These are phyloP conservation scores for Xiphophorus birchmanni DNA, from an alignment of 2,797 vertebrate species.

Conservation along the genomic window DNA sequence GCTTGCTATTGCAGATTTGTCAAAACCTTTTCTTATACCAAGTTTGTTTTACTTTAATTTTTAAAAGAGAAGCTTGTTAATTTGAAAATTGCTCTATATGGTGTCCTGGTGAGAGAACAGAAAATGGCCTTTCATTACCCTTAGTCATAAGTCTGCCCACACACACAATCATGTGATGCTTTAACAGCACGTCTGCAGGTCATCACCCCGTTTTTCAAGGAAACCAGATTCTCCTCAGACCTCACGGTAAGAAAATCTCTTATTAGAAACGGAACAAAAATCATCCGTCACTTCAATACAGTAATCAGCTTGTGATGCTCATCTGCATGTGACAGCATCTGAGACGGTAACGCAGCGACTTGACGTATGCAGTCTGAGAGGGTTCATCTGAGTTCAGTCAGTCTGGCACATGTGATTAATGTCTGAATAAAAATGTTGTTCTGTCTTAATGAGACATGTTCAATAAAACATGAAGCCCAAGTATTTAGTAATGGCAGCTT, in stretches of 20 bases:
- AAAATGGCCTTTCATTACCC: slow-evolving; percentile 14
- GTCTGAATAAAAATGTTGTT: slow-evolving; percentile 19
- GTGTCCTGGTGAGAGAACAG: neutral
- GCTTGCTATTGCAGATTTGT: neutral
- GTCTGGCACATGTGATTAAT: slow-evolving; percentile 23
- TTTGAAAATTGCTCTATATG: neutral
- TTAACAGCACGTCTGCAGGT: slow-evolving; percentile 42
- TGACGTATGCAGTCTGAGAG: slow-evolving; percentile 34
- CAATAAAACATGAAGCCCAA: slow-evolving; percentile 9
- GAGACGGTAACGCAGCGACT: neutral
- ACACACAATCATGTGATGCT: slow-evolving; percentile 43
- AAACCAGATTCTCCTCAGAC: slow-evolving; percentile 51
- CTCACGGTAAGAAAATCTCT: slow-evolving; percentile 24
- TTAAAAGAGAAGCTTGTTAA: neutral
- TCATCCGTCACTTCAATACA: slow-evolving; percentile 12
- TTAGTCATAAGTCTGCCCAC: slow-evolving; percentile 35
- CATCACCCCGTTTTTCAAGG: slow-evolving; percentile 13
- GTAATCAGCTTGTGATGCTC: slow-evolving; percentile 32
- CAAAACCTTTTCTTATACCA: neutral
- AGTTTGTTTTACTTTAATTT: neutral
- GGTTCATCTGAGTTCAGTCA: slow-evolving; percentile 22
- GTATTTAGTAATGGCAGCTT: neutral
- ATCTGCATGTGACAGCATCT: slow-evolving; percentile 20
- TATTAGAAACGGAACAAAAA: slow-evolving; percentile 16
- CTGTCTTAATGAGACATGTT: slow-evolving; percentile 13